These are phyloP conservation scores for Trematomus bernacchii DNA, from an alignment of 2,797 vertebrate genomes.

Conservation along the genomic window DNA sequence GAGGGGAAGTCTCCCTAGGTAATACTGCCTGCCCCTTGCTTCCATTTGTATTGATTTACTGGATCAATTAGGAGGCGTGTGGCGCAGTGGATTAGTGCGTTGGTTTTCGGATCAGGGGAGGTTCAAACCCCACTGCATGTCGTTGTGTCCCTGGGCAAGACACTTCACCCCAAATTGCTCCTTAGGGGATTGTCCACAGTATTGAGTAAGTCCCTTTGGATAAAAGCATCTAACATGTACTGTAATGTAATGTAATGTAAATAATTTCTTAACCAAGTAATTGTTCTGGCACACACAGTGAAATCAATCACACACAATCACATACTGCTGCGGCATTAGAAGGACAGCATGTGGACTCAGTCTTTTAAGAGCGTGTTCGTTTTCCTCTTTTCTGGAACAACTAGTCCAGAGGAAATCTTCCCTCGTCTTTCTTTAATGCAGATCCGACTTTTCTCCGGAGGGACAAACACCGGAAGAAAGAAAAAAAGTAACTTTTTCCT, in stretches of 20 bases:
- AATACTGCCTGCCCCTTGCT: constrained; percentile 37
- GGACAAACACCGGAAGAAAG: constrained; percentile 25
- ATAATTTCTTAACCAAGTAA: not conserved
- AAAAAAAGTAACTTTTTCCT: constrained; percentile 32
- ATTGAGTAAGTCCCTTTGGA: too few species aligned
- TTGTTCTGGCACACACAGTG: not conserved
- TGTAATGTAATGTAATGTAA: too few species aligned
- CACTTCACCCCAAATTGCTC: too few species aligned
- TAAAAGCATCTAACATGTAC: too few species aligned
- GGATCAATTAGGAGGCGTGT: not conserved
- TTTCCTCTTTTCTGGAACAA: constrained; percentile 32
- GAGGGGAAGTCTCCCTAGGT: constrained; percentile 28
- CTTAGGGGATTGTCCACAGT: too few species aligned
- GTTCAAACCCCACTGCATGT: too few species aligned
- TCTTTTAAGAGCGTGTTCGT: constrained; percentile 11
- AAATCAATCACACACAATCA: not conserved
- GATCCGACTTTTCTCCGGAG: constrained; percentile 19
- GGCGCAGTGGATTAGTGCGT: too few species aligned
- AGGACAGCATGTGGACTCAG: constrained; percentile 8
- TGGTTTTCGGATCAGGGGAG: too few species aligned
- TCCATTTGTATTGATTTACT: not conserved
- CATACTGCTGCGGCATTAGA: not conserved
- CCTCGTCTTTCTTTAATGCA: constrained; percentile 35
- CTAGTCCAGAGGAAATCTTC: constrained; percentile 26
- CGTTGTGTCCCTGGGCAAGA: too few species aligned